phyloP scores from a whole-genome alignment of 2,797 vertebrate genomes.

The Pseudomugil gertrudae region DNA sequence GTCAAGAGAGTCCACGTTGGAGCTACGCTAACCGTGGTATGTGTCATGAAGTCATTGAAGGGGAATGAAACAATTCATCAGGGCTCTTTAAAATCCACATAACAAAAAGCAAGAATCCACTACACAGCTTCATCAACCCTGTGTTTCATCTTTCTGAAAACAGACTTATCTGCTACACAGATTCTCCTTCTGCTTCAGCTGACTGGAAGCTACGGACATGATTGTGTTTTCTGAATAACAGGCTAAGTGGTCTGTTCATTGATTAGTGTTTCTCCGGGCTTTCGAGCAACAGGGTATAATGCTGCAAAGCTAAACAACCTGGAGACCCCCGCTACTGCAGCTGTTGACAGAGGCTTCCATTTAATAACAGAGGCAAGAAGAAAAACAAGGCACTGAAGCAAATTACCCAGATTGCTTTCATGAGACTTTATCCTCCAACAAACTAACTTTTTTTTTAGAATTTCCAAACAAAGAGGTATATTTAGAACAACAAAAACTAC shows the following conservation, averaged over 20 bases:
- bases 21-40: constrained; percentile 51
- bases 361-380: constrained; percentile 55
- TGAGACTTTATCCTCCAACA: not conserved
- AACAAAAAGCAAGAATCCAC: constrained; percentile 52
- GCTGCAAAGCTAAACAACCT: constrained; percentile 39
- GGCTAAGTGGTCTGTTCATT: constrained; percentile 64
- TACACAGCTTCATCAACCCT: constrained; percentile 53
- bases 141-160: constrained; percentile 47
- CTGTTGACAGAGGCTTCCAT: constrained; percentile 67
- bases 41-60: constrained; percentile 59
- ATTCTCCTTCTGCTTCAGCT: constrained; percentile 40
- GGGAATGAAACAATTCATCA: constrained; percentile 61
- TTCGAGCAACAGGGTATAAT: constrained; percentile 55
- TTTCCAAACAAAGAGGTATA: constrained; percentile 30
- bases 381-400: constrained; percentile 43
- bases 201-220: constrained; percentile 48
- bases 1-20: constrained; percentile 16
- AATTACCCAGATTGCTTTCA: constrained; percentile 31
- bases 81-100: constrained; percentile 56
- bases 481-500: constrained; percentile 3
- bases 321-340: constrained; percentile 56
- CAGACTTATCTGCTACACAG: constrained; percentile 28
- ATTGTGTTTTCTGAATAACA: constrained; percentile 68
- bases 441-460: not conserved
- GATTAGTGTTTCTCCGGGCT: constrained; percentile 65